Base-by-base conservation (phyloP, 2,888 invertebrate species). In the Tetranychus piercei region DNA sequence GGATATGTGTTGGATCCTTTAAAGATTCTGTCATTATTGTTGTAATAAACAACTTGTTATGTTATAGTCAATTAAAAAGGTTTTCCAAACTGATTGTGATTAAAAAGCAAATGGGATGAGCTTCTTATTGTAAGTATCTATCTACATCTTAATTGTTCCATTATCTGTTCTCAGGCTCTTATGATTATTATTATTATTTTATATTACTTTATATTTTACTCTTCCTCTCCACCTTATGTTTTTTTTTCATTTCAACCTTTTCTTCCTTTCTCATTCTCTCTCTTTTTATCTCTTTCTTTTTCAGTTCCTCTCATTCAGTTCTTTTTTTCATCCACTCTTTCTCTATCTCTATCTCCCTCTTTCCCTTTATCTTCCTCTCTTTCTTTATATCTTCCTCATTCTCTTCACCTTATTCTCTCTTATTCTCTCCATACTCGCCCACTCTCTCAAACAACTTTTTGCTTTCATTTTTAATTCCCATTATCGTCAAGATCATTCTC, bases 51-150 rank as follows among this genome's bases (percentile, higher is more conserved):
- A 55, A 15, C 15, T 55, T 55, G 15, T 55, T 55, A 15, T 55
- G 9, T 55, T 55, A 9, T 55, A 55, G 15, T 55, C 15, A 55
- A 55, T 55, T 55, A 55, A 9, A 55, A 55, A 55, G 55, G 55
- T 55, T 55, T 55, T 34, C 34, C 34, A 34, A 34, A 34, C 34
- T 55, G 11, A 55, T 55, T 55, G 55, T 55, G 15, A 55, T 55
- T 55, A 43, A 71, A 45, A 69, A 70, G 43, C 5, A 65, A 22
- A 71, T 44, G 77, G 55, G 73, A 79, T 79, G 78, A 78, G 77
- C 74, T 78, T 79, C 74, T 73, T 78, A 55, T 78, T 79, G 78
- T 78, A 76, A 78, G 79, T 79, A 55, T 55, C 6, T 55, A 15
- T 55, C 55, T 15, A 7, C 15, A 15, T 55, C 55, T 55, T 55